phyloP scores from a whole-genome alignment of 1,140 invertebrate species.

The Eupristina koningsbergeri region DNA sequence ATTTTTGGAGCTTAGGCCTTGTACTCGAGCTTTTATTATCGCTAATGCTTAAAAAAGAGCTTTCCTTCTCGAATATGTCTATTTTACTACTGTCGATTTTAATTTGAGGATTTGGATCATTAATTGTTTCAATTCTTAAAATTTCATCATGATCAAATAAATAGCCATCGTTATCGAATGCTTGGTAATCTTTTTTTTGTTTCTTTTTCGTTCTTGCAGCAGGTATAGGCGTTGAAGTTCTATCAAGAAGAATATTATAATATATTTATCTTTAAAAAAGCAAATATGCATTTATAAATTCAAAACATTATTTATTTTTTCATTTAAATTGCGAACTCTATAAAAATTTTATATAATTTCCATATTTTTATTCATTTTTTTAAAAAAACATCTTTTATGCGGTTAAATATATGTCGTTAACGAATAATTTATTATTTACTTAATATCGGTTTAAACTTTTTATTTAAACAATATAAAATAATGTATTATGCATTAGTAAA shows the following conservation, averaged over 20 bases:
- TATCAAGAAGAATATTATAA: background rate
- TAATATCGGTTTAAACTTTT: no score
- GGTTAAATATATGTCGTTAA: no score
- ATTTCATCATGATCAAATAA: constrained; percentile 63
- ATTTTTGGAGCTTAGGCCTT: background rate
- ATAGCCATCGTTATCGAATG: constrained; percentile 62
- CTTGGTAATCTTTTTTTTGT: constrained; percentile 22
- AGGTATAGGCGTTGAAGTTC: constrained; percentile 53
- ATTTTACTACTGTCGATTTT: constrained; percentile 52
- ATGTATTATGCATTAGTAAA: no score
- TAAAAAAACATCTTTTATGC: no score
- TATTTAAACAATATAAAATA: no score
- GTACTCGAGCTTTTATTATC: background rate
- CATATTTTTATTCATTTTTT: no score
- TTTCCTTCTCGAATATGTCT: constrained; percentile 14
- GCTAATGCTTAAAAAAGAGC: constrained; percentile 3
- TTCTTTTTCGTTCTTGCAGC: constrained; percentile 53
- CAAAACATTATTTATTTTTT: no score
- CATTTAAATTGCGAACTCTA: no score
- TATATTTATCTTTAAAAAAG: background rate
- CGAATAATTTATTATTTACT: no score
- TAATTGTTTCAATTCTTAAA: constrained; percentile 65
- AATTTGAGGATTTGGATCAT: constrained; percentile 58
- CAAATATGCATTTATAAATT: no score
- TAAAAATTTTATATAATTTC: no score